Conservation (phyloP, 2,888 invertebrate species). For the Theretra japonica region DNA sequence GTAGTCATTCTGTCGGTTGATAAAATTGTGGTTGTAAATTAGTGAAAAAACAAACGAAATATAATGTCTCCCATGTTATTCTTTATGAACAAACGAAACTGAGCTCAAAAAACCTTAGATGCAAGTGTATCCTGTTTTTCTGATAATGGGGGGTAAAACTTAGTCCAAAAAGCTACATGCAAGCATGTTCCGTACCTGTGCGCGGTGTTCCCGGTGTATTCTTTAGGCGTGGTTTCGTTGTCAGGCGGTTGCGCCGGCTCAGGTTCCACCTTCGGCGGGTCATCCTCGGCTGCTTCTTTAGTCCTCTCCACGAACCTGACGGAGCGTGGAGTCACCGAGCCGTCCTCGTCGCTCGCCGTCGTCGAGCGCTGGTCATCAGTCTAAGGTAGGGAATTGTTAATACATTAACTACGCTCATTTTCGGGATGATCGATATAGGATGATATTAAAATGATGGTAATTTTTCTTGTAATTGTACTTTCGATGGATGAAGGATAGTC, state of each 20-base stretch:
- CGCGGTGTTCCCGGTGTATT: slow-evolving; percentile 50
- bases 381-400: slow-evolving; percentile 44
- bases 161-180: too few relatives aligned
- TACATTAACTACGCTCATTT: neutral
- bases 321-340: slow-evolving; percentile 85
- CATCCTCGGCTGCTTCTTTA: slow-evolving; percentile 69
- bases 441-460: neutral
- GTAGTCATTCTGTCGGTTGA: too few relatives aligned
- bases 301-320: slow-evolving; percentile 87
- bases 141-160: too few relatives aligned
- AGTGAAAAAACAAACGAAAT: too few relatives aligned
- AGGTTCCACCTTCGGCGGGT: slow-evolving; percentile 50
- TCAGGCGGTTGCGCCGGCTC: slow-evolving; percentile 47
- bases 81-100: too few relatives aligned
- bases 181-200: slow-evolving; percentile 54
- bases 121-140: too few relatives aligned
- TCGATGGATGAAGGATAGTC: too few relatives aligned
- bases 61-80: too few relatives aligned
- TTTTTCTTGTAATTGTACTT: slow-evolving; percentile 10
- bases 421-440: too few relatives aligned
- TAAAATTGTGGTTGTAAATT: too few relatives aligned
- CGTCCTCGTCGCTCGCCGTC: slow-evolving; percentile 83
- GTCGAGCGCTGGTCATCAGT: slow-evolving; percentile 75
- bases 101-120: too few relatives aligned
- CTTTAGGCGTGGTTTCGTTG: slow-evolving; percentile 57